Evolutionary conservation across 2,113 vertebrate genomes (phyloP), one percentile per base, ranked within the genome.

Genomic region (Calypte anna): DNA sequence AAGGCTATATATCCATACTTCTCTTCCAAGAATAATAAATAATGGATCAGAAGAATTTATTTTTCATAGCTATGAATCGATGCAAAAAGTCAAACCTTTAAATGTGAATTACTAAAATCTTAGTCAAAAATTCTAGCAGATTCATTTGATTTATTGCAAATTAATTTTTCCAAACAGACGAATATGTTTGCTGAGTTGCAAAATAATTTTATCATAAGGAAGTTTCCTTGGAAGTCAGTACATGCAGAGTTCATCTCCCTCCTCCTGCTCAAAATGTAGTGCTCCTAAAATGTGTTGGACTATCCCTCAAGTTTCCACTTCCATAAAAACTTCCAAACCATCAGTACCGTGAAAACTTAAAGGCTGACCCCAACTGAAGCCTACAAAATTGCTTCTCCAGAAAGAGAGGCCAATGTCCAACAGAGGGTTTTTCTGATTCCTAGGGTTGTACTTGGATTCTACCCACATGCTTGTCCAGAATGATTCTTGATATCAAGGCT

Each of bases 351-450:
- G 17, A 88, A 88, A 93, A 38, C 62, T 59, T 73, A 50, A 93
- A 92, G 77, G 40, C 43, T 66, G 79, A 93, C 72, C 78, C 72
- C 17, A 68, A 63, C 3, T 23, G 28, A 59, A 86, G 9, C 14
- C 38, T 91, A 38, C 12, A 51, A 76, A 91, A 83, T 77, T 90
- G 5, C 3, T 94, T 90, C 59, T 88, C 46, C 95, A 95, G 67
- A 88, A 88, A 51, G 40, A 83, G 64, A 93, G 20, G 7, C 38
- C 24, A 46, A 25, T 2, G 10, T 92, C 54, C 40, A 94, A 28
- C 13, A 73, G 17, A 50, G 9, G 24, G 1, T 12, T 51, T 63
- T 69, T 63, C 67, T 67, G 2, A 36, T 82, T 85, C 27, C 19
- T 73, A 24, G 12, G 23, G 7, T 1, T 1, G 7, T 66, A 22